Evolutionary conservation across 2,113 vertebrate species (phyloP), one percentile per base, ranked within the genome.

Genomic region (Eulemur macaco): DNA sequence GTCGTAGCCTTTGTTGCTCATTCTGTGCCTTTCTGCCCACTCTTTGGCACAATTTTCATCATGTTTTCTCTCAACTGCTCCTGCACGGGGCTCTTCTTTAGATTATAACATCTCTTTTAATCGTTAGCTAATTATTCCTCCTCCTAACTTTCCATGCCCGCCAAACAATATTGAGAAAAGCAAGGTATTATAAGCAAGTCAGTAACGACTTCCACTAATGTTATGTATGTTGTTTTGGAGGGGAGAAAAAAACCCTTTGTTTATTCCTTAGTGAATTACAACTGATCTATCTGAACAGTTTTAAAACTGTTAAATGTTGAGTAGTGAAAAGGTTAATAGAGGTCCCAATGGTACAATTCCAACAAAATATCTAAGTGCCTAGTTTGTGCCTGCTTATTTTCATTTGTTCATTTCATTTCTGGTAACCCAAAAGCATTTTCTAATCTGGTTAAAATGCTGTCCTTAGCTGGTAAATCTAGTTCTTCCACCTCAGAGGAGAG

Each of bases 201-300:
- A 25, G 1, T 64, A 42, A 31, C 39, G 80, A 34, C 66, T 45
- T 63, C 31, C 14, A 21, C 31, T n/a, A 2, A 74, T 2, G 60
- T 86, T 68, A n/a, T 47, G 50, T 60, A 45, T 60, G 50, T 25
- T 47, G 31, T 63, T 92, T 52, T 66, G 29, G 56, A 47, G 71
- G 0, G 6, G 2, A 1, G 5, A 37, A 3, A 34, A 82, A 73
- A 42, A 58, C 21, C 0, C 13, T n/a, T 8, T 20, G 9, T 20
- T 12, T 63, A 29, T 13, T 2, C 4, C 18, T 80, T 13, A 45
- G 1, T 77, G 37, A 34, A 20, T n/a, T 50, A 21, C 5, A 80
- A 0, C 17, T 58, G 66, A 56, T 23, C 88, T 27, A 2, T 47
- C 10, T 29, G 3, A 73, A 27, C 69, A 42, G 1, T 91, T 69